A percentile compares a stretch with the other conserved stretches of the same genome.
phyloP scores from a whole-genome alignment of 2,888 invertebrate species.

The Alcis repandata region DNA sequence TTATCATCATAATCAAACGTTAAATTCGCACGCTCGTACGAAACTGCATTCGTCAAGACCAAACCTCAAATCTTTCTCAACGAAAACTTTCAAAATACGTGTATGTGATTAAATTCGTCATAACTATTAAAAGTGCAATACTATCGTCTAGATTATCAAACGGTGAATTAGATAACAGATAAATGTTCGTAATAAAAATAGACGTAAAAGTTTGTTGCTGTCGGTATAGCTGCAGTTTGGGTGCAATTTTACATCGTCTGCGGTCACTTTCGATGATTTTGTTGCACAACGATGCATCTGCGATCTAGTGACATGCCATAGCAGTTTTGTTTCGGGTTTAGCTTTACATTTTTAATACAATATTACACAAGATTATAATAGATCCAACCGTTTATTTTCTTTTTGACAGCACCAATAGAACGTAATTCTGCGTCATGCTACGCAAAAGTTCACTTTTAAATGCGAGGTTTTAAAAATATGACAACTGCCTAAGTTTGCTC shows the following conservation, averaged over 20 bases:
- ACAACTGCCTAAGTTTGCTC: too few species aligned
- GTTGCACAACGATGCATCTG: constrained; percentile 65
- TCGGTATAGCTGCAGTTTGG: constrained; percentile 57
- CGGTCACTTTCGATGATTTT: constrained; percentile 72
- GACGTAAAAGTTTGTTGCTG: constrained; percentile 49
- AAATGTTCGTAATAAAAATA: background rate
- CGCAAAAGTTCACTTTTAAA: too few species aligned
- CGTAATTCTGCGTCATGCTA: too few species aligned
- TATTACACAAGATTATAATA: too few species aligned
- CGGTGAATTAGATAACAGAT: constrained; percentile 9
- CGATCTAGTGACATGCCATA: constrained; percentile 53
- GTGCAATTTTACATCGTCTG: constrained; percentile 50
- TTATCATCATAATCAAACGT: constrained; percentile 23
- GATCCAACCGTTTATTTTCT: too few species aligned
- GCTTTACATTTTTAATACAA: background rate
- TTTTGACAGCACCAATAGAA: too few species aligned
- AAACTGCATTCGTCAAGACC: constrained; percentile 3
- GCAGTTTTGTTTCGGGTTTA: constrained; percentile 51
- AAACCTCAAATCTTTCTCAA: constrained; percentile 16
- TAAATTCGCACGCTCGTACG: background rate
- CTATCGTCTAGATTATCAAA: constrained; percentile 15
- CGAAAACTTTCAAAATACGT: constrained; percentile 26
- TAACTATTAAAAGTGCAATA: constrained; percentile 20
- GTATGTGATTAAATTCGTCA: constrained; percentile 20
- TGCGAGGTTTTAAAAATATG: too few species aligned